These are phyloP conservation scores for Ceratoteleas bidentatus DNA, from an alignment of 1,140 invertebrate genomes.

Conservation along the genomic window DNA sequence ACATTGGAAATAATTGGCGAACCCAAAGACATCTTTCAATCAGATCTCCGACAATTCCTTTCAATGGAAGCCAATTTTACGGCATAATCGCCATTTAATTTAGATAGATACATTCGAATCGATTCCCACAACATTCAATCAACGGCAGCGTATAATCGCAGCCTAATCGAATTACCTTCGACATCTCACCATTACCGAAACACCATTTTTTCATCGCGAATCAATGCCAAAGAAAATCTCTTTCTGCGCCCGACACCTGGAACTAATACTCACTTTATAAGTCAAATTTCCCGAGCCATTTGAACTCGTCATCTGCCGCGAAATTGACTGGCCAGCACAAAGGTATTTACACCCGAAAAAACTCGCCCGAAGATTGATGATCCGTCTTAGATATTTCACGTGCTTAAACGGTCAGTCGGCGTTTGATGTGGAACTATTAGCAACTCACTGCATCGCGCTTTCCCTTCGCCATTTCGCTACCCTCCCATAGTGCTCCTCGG, in stretches of 20 bases:
- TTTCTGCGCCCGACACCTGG: constrained; percentile 54
- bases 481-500: constrained; percentile 37
- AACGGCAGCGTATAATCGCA: no score
- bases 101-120: no score
- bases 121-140: no score
- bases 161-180: no score
- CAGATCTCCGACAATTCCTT: no score
- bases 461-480: constrained; percentile 38
- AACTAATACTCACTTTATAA: constrained; percentile 56
- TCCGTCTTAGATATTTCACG: constrained; percentile 66
- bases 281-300: constrained; percentile 67
- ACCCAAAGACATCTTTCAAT: no score
- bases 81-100: no score
- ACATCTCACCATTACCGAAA: no score
- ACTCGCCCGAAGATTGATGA: constrained; percentile 76
- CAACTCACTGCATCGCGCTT: constrained; percentile 58
- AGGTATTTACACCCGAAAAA: constrained; percentile 75
- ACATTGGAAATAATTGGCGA: no score
- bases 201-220: no score
- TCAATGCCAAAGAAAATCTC: no score
- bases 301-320: constrained; percentile 60
- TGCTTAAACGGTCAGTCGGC: constrained; percentile 71
- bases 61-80: no score
- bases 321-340: constrained; percentile 60
- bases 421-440: constrained; percentile 78